phyloP scores from a whole-genome alignment of 2,797 vertebrate genomes.

The Sandelia bainsii region DNA sequence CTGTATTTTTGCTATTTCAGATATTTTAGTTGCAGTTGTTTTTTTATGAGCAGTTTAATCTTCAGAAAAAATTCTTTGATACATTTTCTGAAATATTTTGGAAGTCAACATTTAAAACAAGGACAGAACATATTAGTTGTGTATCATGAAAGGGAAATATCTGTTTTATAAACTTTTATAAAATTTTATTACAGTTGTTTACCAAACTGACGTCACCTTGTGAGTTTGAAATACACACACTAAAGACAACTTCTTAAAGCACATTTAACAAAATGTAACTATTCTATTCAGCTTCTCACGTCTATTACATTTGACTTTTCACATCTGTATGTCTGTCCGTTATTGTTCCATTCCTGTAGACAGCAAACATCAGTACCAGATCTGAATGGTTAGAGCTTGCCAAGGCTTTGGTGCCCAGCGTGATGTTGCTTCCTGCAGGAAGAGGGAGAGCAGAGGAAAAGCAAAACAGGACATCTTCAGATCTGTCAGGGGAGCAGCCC shows the following conservation, averaged over 20 bases:
- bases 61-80: neutral
- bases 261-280: neutral
- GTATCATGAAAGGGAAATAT: neutral
- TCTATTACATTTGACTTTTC: constrained; percentile 51
- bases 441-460: constrained; percentile 82
- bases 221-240: constrained; percentile 2
- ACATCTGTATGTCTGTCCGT: constrained; percentile 47
- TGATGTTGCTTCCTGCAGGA: constrained; percentile 88
- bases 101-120: neutral
- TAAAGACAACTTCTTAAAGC: neutral
- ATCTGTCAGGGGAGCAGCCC: constrained; percentile 85
- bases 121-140: no score
- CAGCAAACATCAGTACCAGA: constrained; percentile 54
- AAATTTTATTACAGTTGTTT: no score
- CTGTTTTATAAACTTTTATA: neutral
- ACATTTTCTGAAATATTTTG: neutral
- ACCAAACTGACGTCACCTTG: neutral
- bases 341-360: constrained; percentile 31
- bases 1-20: neutral
- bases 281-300: neutral
- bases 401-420: constrained; percentile 77
- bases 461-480: constrained; percentile 89
- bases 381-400: constrained; percentile 45
- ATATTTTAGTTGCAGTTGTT: neutral
- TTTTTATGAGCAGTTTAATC: no score